phyloP scores from a whole-genome alignment of 2,888 invertebrate genomes.

The Orchestes rusci region DNA sequence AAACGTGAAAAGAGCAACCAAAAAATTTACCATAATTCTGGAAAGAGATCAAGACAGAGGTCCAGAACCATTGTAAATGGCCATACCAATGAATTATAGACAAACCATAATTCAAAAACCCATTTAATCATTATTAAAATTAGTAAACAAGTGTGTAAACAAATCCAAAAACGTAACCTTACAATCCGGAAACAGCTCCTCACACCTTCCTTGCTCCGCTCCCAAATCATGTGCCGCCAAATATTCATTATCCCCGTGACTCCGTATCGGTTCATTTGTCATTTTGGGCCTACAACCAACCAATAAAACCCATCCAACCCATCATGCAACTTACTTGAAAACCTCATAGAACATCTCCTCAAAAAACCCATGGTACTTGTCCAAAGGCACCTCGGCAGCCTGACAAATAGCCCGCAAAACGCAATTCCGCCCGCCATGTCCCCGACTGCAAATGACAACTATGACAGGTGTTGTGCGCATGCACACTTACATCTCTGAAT shows the following conservation, averaged over 20 bases:
- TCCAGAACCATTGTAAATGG: too few species aligned
- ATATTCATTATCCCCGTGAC: constrained; percentile 42
- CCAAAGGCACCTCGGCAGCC: constrained; percentile 55
- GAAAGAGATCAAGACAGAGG: too few species aligned
- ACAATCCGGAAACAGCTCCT: constrained; percentile 29
- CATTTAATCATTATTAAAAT: constrained; percentile 18
- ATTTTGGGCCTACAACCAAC: constrained; percentile 47
- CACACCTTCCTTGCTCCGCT: constrained; percentile 22
- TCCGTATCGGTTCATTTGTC: constrained; percentile 35
- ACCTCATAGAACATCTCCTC: constrained; percentile 60
- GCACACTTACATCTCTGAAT: constrained; percentile 50
- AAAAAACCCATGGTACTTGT: constrained; percentile 51
- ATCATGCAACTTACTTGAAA: constrained; percentile 56
- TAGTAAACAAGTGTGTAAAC: constrained; percentile 17
- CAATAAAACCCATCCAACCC: too few species aligned
- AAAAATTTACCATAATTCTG: too few species aligned
- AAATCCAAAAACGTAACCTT: constrained; percentile 25
- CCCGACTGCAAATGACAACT: constrained; percentile 7
- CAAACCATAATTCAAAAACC: too few species aligned
- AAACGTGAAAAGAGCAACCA: too few species aligned
- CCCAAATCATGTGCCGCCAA: constrained; percentile 50
- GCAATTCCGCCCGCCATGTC: constrained; percentile 58
- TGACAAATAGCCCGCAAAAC: constrained; percentile 63
- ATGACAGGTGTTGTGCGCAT: too few species aligned
- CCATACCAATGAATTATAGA: too few species aligned